phyloP scores from a whole-genome alignment of 2,888 invertebrate species.

The Salticus scenicus region DNA sequence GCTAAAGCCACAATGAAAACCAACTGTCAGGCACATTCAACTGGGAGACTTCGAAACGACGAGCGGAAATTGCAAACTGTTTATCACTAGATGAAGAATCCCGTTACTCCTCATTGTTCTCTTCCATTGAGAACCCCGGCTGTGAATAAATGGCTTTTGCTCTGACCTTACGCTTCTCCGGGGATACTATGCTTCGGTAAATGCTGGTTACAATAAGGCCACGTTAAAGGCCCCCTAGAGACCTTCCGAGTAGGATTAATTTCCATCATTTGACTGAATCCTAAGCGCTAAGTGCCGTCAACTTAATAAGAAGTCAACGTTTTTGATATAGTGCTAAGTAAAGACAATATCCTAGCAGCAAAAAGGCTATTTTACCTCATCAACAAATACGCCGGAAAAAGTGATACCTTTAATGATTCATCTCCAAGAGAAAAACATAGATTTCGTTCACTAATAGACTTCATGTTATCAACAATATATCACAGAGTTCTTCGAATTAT shows the following conservation, averaged over 20 bases:
- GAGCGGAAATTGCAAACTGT: constrained; percentile 67
- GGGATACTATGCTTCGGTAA: constrained; percentile 17
- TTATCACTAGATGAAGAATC: constrained; percentile 38
- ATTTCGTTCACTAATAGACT: no score
- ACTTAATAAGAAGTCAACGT: constrained; percentile 30
- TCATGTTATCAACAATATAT: no score
- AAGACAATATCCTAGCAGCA: neutral
- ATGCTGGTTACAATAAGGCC: constrained; percentile 22
- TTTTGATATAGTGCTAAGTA: constrained; percentile 46
- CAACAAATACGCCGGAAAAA: constrained; percentile 31
- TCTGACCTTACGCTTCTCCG: constrained; percentile 42
- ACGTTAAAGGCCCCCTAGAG: constrained; percentile 50
- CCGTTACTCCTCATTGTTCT: constrained; percentile 23
- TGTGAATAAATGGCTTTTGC: constrained; percentile 50
- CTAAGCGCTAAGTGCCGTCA: constrained; percentile 49
- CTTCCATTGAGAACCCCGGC: constrained; percentile 11
- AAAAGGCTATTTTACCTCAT: neutral
- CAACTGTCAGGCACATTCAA: constrained; percentile 20
- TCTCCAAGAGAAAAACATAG: neutral
- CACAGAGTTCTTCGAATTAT: no score
- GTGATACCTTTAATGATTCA: neutral
- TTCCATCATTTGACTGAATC: constrained; percentile 52
- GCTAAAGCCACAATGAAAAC: neutral
- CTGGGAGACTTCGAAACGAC: constrained; percentile 36
- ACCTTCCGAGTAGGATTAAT: constrained; percentile 58